Evolutionary conservation across 2,113 vertebrate species (phyloP), one percentile per base, ranked within the genome.

Genomic region (Heterotis niloticus): DNA sequence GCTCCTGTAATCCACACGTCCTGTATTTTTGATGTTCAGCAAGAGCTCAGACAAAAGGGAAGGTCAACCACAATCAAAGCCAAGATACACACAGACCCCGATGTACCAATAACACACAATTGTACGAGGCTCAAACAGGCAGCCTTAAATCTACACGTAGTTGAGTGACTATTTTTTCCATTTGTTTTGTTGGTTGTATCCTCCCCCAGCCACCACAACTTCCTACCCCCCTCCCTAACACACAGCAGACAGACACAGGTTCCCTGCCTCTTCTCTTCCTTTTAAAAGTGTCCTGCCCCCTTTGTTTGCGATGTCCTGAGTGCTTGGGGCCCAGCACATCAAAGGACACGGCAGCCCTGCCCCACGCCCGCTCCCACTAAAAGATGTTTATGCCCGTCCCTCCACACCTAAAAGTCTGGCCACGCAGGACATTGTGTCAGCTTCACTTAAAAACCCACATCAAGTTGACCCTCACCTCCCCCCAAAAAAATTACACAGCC

Each of bases 321-420:
- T 67, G 69, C 54, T 70, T 29, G 17, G 20, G 56, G 52, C 54
- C 57, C 77, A 56, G 73, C 80, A 83, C 82, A 85, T 86, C 80
- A 85, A 86, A 86, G 79, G 51, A 57, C 44, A 26, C 52, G 34
- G 26, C 77, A 28, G 20, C 67, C 67, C 67, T 24, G 56, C 54
- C 67, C 67, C 66, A 12, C 29, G 26, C 18, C 56, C 18, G 77
- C 65, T 54, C 59, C 78, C 29, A 51, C 20, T 29, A 34, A 44
- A 44, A 44, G 3, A 7, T 44, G 34, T 44, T 44, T 44, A 44
- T 44, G 34, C 7, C 34, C 7, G 34, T 44, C 34, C 34, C 34
- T 44, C 34, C 34, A 44, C 34, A 44, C 34, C 34, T 44, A 44
- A 44, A 44, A 44, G 54, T 20, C 59, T 20, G 2, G n/a, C 59